Evolutionary conservation across 1,140 invertebrate species (phyloP), one percentile per base, ranked within the genome.

Genomic region (Cepaea nemoralis): DNA sequence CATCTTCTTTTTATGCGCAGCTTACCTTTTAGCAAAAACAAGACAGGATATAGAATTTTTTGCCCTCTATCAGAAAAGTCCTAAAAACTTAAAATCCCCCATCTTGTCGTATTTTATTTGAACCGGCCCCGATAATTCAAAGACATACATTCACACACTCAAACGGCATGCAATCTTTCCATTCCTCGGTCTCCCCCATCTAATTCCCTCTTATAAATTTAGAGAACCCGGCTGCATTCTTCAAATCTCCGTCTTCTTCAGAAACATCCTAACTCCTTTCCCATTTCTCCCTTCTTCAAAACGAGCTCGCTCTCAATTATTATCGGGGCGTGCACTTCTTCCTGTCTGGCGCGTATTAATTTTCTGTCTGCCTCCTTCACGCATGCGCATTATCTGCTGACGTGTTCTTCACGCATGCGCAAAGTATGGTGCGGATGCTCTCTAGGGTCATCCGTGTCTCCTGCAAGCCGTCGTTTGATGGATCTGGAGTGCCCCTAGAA

Each of bases 361-460:
- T 63, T 63, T 63, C 59, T 63, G 59, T 63, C 59, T 63, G 59
- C 59, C 59, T 63, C 27, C 59, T 63, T 31, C 27, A 63, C 59
- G 59, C 27, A 31, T 63, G 59, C 59, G 59, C 59, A 63, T 63
- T 31, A 63, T 63, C 59, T 63, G 59, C n/a, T 63, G n/a, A 63
- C 59, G 59, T 63, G 8, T 2, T 63, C 59, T 63, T 63, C 59
- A 31, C 59, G 59, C 59, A 63, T 63, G 59, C 59, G 59, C 59
- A 63, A 27, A 31, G 59, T 63, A n/a, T 63, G 27, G 59, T 63
- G 59, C 59, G 16, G n/a, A 31, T n/a, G 1, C 27, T 63, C n/a
- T 63, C 59, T 63, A 63, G 59, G 59, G 59, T 63, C 59, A 63
- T 63, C 27, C n/a, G 27, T 63, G 59, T 63, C 59, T 63, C 59